These are phyloP conservation scores for Phaenicophaeus curvirostris DNA, from an alignment of 2,797 vertebrate genomes.

Conservation along the genomic window DNA sequence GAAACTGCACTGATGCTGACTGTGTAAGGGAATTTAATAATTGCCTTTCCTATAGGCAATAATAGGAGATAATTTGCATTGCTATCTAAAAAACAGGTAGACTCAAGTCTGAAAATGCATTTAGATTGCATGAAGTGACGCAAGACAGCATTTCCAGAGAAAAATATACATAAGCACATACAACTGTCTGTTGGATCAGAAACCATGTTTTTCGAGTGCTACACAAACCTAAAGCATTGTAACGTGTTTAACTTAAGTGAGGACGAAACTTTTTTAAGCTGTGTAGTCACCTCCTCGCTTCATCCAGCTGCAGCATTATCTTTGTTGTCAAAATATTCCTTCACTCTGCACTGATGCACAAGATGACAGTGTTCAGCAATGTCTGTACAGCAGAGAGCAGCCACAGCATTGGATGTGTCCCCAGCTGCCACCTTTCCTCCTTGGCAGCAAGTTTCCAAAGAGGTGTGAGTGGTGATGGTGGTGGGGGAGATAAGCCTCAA, in stretches of 20 bases:
- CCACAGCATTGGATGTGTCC: not conserved
- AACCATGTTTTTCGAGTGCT: not conserved
- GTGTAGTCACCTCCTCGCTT: not conserved
- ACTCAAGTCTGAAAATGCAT: not conserved
- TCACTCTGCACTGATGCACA: not conserved
- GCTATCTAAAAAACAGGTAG: not conserved
- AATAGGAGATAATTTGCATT: too few species aligned
- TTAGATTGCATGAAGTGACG: not conserved
- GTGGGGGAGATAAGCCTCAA: not conserved
- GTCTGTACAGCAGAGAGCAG: not conserved
- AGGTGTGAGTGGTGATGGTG: not conserved
- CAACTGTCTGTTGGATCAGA: not conserved
- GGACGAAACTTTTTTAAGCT: conserved; percentile 1
- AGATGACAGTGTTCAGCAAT: not conserved
- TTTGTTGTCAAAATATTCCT: conserved; percentile 32
- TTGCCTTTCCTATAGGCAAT: not conserved
- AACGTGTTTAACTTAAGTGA: not conserved
- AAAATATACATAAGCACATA: not conserved
- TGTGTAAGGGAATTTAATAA: not conserved
- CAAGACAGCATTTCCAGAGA: not conserved
- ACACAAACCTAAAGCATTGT: not conserved
- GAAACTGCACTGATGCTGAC: not conserved
- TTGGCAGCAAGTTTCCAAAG: not conserved
- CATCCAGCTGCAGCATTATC: not conserved
- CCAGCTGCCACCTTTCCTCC: not conserved